Evolutionary conservation across 2,113 vertebrate species (phyloP).

Genomic region (Sinocyclocheilus anophthalmus): DNA sequence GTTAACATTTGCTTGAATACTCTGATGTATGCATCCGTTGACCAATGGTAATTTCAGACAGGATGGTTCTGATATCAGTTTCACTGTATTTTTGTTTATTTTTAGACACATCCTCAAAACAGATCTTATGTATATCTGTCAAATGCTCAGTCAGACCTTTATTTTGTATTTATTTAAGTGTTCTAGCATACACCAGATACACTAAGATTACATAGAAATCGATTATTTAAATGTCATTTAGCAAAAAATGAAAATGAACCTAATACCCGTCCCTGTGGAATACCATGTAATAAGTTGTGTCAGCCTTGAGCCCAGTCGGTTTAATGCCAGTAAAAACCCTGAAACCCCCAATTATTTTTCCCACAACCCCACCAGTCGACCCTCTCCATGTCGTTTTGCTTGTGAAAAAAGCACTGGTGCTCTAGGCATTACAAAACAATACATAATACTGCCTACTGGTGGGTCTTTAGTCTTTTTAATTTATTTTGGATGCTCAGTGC

Average conservation of each 20-base stretch:
- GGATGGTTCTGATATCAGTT: background rate
- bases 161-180: background rate
- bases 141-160: background rate
- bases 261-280: background rate
- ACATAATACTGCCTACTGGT: constrained; percentile 76
- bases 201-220: background rate
- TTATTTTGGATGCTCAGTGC: constrained; percentile 83
- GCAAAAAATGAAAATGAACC: background rate
- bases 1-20: background rate
- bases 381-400: constrained; percentile 66
- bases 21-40: background rate
- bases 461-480: constrained; percentile 86
- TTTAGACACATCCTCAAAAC: background rate
- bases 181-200: background rate
- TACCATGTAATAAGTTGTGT: constrained; percentile 16
- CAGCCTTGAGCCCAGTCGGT: constrained; percentile 29
- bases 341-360: constrained; percentile 41
- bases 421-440: constrained; percentile 80
- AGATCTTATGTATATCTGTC: background rate
- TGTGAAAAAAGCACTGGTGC: constrained; percentile 69
- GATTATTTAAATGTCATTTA: constrained; percentile 24
- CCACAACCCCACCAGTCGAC: background rate
- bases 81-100: background rate
- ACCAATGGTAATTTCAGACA: background rate
- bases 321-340: constrained; percentile 44